Evolutionary conservation across 2,797 vertebrate species (phyloP), one percentile per base, ranked within the genome.

Genomic region (Hephaestus fuliginosus): DNA sequence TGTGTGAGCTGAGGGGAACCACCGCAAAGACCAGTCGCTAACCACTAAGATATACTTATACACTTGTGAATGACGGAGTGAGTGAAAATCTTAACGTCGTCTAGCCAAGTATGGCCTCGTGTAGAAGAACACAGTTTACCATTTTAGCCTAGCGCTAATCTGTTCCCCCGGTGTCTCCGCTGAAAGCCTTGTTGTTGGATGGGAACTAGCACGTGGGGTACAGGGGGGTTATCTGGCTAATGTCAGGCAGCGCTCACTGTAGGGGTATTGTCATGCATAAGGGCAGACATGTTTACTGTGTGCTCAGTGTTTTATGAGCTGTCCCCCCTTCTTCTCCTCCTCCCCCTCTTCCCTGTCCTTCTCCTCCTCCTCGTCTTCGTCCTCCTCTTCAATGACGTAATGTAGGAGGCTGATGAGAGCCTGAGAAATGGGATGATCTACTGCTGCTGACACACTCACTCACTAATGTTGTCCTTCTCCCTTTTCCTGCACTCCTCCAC

Each of bases 261-360:
- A 96, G 93, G 92, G 93, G 94, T 96, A 96, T 94, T 96, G 96
- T 97, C 96, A 96, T 96, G 96, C 95, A 93, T 84, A 93, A 93
- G 94, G 91, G 92, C 86, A 95, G 96, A 97, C 95, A 95, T 97
- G 96, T 97, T 97, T 97, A 96, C 97, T 96, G 95, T 96, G 92
- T 94, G 96, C 93, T 91, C 89, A 78, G 93, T 96, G 94, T 95
- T 97, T 97, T 97, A 96, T 95, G 96, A 97, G 94, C 95, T 90
- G 95, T 88, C 92, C 93, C 93, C 78, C 84, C 72, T 69, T 70
- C 74, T 72, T 76, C 39, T 58, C 46, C 33, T 39, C 84, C 87
- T 89, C 89, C 80, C 74, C 77, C 80, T 84, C 52, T 90, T 91
- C 89, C 91, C 93, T 74, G 65, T 80, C 80, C 70, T 13, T 56